Percentiles rank a stretch among this genome's conserved stretches.
phyloP scores from a whole-genome alignment of 2,797 vertebrate species.

The Mus minutoides region DNA sequence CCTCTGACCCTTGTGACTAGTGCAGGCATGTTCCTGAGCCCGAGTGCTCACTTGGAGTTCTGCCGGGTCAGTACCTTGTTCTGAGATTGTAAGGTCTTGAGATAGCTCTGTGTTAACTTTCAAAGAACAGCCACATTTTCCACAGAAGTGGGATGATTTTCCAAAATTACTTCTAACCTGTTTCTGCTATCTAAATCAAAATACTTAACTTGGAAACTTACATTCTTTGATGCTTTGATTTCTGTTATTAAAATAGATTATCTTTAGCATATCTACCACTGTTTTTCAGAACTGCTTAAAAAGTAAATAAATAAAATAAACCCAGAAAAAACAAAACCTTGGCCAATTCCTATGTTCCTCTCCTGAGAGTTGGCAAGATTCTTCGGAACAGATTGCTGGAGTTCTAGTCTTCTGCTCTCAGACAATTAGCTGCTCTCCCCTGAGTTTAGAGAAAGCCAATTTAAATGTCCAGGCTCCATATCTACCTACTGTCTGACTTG shows the following conservation, averaged over 20 bases:
- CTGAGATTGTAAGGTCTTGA: not conserved
- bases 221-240: slow-evolving; percentile 46
- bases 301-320: not conserved
- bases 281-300: slow-evolving; percentile 51
- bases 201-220: slow-evolving; percentile 51
- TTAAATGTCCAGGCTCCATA: slow-evolving; percentile 51
- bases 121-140: slow-evolving; percentile 6
- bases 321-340: not conserved
- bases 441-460: slow-evolving; percentile 33
- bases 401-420: slow-evolving; percentile 53
- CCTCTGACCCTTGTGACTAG: not conserved
- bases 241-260: slow-evolving; percentile 54
- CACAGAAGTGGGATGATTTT: slow-evolving; percentile 33
- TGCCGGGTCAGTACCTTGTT: not conserved
- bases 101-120: slow-evolving; percentile 36
- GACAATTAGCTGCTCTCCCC: slow-evolving; percentile 46
- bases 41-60: not conserved
- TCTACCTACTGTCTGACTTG: slow-evolving; percentile 56
- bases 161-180: not conserved
- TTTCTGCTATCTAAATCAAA: slow-evolving; percentile 56
- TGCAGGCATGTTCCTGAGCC: not conserved
- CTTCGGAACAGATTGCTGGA: slow-evolving; percentile 33
- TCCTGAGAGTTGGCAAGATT: slow-evolving; percentile 55
- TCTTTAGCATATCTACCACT: slow-evolving; percentile 20
- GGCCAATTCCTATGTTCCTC: slow-evolving; percentile 24